These are phyloP conservation scores for Julus scanicus DNA, from an alignment of 2,888 invertebrate species.

Conservation along the genomic window DNA sequence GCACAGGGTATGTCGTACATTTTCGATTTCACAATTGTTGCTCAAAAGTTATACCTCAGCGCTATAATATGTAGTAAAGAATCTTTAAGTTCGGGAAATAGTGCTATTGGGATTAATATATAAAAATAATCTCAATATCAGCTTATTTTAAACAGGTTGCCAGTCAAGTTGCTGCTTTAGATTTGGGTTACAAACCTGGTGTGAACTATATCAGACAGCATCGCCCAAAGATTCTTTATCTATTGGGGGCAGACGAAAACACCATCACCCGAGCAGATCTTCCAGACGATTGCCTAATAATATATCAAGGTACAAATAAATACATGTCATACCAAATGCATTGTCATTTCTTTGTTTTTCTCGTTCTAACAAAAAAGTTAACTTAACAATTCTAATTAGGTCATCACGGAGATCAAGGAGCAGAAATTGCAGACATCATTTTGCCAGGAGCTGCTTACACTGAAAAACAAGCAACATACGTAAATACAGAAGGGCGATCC, in stretches of 20 bases:
- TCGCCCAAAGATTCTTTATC: constrained; percentile 81
- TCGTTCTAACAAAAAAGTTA: background rate
- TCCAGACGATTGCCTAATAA: constrained; percentile 82
- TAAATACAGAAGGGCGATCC: constrained; percentile 96
- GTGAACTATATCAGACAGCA: constrained; percentile 72
- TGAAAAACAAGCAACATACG: constrained; percentile 97
- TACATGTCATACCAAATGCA: background rate
- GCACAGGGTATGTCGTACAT: constrained; percentile 77
- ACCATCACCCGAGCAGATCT: constrained; percentile 80
- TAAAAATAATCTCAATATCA: background rate
- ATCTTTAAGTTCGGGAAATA: background rate
- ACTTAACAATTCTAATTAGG: constrained; percentile 69
- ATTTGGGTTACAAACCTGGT: constrained; percentile 90
- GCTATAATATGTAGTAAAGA: background rate
- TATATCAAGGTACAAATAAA: constrained; percentile 74
- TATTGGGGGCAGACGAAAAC: constrained; percentile 94
- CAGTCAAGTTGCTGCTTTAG: constrained; percentile 86
- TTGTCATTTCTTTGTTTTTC: background rate
- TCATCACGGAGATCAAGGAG: constrained; percentile 96
- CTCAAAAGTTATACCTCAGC: background rate
- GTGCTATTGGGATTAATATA: background rate
- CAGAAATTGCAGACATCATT: constrained; percentile 89
- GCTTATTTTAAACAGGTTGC: constrained; percentile 64
- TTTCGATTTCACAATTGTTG: background rate
- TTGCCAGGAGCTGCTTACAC: constrained; percentile 98